Conservation (phyloP, 2,888 invertebrate genomes). For the Chirona hameri region DNA sequence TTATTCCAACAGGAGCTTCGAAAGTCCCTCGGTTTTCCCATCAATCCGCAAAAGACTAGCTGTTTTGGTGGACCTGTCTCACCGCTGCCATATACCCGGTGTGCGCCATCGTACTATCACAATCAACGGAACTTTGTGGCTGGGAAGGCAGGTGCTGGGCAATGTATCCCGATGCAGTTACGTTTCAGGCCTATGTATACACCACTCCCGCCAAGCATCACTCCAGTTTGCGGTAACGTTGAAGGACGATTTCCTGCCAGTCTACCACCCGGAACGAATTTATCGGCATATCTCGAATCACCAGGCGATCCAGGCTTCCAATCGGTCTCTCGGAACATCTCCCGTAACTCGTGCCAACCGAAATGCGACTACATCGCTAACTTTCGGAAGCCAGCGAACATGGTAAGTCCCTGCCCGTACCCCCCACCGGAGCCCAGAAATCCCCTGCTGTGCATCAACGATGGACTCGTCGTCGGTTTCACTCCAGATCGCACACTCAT, state of each 20-base stretch:
- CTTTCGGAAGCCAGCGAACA: neutral
- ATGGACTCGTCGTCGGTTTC: neutral
- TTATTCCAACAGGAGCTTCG: slow-evolving; percentile 2
- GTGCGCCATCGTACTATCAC: neutral
- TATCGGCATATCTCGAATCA: neutral
- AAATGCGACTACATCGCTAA: neutral
- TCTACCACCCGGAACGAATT: neutral
- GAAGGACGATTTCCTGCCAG: neutral
- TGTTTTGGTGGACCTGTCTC: slow-evolving; percentile 3
- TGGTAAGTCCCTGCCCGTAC: neutral
- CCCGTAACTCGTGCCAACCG: neutral
- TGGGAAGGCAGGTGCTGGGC: neutral
- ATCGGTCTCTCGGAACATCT: neutral
- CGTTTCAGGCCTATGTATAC: neutral
- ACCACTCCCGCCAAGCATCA: neutral
- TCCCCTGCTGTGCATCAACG: neutral
- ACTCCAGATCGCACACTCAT: neutral
- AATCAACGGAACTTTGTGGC: neutral
- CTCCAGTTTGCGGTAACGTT: neutral
- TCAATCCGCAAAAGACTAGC: neutral
- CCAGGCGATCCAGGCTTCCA: slow-evolving; percentile 5
- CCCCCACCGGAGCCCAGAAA: neutral
- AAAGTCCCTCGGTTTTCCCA: neutral
- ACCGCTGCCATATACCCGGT: neutral
- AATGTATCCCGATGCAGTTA: neutral